Conservation (phyloP, 2,888 invertebrate genomes). For the Agelastica alni region DNA sequence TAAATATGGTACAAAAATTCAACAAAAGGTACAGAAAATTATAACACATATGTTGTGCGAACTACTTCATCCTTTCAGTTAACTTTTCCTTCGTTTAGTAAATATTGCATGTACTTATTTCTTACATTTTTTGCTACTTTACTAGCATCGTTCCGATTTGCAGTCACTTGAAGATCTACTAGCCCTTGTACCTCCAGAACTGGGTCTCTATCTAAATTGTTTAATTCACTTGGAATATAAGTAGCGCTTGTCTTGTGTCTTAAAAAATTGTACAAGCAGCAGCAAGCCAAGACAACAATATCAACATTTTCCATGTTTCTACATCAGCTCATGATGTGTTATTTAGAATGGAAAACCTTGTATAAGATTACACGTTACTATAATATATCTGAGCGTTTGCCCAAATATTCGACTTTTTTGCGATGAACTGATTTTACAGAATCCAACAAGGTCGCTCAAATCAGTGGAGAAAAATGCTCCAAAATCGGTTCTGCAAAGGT, state of each 20-base stretch:
- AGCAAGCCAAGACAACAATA: constrained; percentile 7
- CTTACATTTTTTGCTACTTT: background rate
- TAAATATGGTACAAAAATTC: background rate
- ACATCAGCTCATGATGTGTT: no score
- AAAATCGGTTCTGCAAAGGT: no score
- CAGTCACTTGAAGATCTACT: no score
- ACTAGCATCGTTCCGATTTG: constrained; percentile 1
- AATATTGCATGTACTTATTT: constrained; percentile 10
- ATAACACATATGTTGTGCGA: background rate
- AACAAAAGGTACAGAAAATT: background rate
- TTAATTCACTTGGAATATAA: constrained; percentile 2
- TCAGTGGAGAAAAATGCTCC: no score
- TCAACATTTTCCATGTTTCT: constrained; percentile 3
- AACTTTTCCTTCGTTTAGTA: background rate
- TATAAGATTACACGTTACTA: no score
- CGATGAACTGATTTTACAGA: no score
- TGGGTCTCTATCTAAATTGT: background rate
- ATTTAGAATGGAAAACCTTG: no score
- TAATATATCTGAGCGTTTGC: no score
- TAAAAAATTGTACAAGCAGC: constrained; percentile 2
- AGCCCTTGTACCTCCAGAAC: no score
- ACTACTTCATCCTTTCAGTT: background rate
- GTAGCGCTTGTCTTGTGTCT: background rate
- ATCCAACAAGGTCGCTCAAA: no score
- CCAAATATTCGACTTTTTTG: no score